Conservation (phyloP, 2,113 vertebrate species). For the Choloepus hoffmanni region DNA sequence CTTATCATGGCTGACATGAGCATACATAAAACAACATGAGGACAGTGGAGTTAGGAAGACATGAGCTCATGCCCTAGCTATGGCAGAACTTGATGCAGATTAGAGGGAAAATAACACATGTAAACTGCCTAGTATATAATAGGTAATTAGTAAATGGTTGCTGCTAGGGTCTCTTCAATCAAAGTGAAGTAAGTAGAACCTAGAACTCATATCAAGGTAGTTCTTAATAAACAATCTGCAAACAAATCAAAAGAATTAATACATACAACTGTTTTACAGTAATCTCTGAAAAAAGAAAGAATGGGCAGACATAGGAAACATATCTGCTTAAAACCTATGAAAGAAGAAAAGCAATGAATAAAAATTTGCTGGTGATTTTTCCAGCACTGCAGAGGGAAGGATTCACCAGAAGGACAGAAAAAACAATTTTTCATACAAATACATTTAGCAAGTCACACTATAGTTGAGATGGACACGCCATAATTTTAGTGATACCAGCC, state of each 20-base stretch:
- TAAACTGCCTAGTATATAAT: neutral
- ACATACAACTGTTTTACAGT: neutral
- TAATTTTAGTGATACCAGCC: neutral
- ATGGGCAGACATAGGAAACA: neutral
- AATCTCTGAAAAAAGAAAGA: constrained; percentile 43
- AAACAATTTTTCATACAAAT: neutral
- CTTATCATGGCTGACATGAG: neutral
- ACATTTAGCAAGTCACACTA: neutral
- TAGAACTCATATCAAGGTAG: neutral
- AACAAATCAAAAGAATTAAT: neutral
- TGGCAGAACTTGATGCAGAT: neutral
- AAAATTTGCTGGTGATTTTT: neutral
- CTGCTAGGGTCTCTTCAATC: neutral
- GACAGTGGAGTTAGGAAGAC: neutral
- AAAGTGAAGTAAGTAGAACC: neutral
- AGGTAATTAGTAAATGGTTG: neutral
- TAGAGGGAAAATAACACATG: neutral
- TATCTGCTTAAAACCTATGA: neutral
- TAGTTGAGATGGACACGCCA: neutral
- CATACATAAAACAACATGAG: neutral
- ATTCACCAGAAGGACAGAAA: neutral
- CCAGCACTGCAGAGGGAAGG: neutral
- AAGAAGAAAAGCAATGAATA: neutral
- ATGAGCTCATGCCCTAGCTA: neutral
- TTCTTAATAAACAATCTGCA: neutral